Conservation (phyloP, 2,888 invertebrate species). For the Unio pictorum region DNA sequence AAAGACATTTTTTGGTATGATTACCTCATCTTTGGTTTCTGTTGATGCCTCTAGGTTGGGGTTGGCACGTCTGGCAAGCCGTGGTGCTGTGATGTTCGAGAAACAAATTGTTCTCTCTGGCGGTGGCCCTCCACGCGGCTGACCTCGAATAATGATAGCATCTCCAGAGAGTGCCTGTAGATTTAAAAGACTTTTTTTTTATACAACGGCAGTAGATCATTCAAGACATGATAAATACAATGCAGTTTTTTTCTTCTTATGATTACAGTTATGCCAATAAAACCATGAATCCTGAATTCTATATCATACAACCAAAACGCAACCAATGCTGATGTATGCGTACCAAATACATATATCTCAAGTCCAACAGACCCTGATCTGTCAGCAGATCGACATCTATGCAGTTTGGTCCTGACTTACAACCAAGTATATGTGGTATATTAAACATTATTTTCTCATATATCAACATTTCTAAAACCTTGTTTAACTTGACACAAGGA, state of each 20-base stretch:
- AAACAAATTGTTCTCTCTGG: constrained; percentile 93
- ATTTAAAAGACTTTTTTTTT: background rate
- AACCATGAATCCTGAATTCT: background rate
- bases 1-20: background rate
- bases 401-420: too few relatives aligned
- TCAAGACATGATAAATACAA: background rate
- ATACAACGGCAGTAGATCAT: background rate
- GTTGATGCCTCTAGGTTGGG: constrained; percentile 71
- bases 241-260: background rate
- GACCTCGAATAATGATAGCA: constrained; percentile 90
- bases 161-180: constrained; percentile 94
- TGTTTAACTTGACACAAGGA: too few relatives aligned
- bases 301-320: too few relatives aligned
- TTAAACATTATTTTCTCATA: too few relatives aligned
- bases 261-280: background rate
- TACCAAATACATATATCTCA: too few relatives aligned
- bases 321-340: too few relatives aligned
- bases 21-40: constrained; percentile 71
- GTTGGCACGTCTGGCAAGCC: constrained; percentile 84
- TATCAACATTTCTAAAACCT: too few relatives aligned
- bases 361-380: too few relatives aligned
- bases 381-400: too few relatives aligned
- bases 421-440: too few relatives aligned
- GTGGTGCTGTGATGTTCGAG: constrained; percentile 92
- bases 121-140: constrained; percentile 84